Evolutionary conservation across 2,113 vertebrate species (phyloP).

Genomic region (Polypterus senegalus): DNA sequence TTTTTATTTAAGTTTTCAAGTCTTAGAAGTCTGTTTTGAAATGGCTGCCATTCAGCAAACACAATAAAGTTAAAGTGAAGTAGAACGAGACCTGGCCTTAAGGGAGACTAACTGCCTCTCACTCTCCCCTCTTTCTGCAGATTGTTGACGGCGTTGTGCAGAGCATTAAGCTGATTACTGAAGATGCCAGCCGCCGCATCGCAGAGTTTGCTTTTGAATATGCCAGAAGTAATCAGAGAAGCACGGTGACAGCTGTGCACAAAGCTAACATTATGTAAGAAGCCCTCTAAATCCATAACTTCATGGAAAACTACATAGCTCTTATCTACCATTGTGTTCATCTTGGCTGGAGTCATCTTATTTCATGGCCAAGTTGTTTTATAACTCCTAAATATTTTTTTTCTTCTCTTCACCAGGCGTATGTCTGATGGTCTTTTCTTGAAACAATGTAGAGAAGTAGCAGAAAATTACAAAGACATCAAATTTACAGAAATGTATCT

Average conservation of each 20-base stretch:
- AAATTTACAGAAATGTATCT: constrained; percentile 97
- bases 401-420: constrained; percentile 54
- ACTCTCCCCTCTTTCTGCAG: constrained; percentile 39
- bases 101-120: too few species aligned
- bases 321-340: too few species aligned
- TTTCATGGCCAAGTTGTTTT: too few species aligned
- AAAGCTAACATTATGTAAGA: constrained; percentile 95
- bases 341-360: too few species aligned
- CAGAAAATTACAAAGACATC: constrained; percentile 87
- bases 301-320: too few species aligned
- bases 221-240: constrained; percentile 78
- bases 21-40: too few species aligned
- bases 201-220: constrained; percentile 93
- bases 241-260: constrained; percentile 85
- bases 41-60: too few species aligned
- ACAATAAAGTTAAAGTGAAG: too few species aligned
- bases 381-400: not conserved
- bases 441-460: constrained; percentile 84
- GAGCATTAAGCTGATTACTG: constrained; percentile 94
- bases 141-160: constrained; percentile 94
- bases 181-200: constrained; percentile 77
- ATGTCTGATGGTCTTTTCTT: constrained; percentile 96
- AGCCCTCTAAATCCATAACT: not conserved
- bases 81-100: too few species aligned
- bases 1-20: too few species aligned